Evolutionary conservation across 2,113 vertebrate species (phyloP), one percentile per base, ranked within the genome.

Genomic region (Galeopterus variegatus): DNA sequence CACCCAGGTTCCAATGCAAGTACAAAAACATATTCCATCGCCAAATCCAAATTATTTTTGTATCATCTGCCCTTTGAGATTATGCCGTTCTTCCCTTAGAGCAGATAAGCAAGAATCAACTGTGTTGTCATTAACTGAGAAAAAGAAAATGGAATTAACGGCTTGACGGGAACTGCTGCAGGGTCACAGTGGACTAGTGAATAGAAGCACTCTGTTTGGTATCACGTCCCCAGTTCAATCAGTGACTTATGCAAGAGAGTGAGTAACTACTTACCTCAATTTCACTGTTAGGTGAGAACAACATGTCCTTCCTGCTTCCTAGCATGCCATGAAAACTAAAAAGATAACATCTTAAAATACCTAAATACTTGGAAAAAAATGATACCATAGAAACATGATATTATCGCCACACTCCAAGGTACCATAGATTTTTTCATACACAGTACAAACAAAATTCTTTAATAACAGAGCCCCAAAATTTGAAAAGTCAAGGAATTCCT

Each of bases 31-130:
- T 94, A 93, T 73, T 84, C 72, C 77, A 93, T 58, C 18, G 86
- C 97, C 97, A 98, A 95, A 97, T 95, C 76, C 82, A 83, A 96
- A 96, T 96, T 94, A 96, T 96, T 98, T 96, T 98, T 97, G 54
- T 96, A 92, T 96, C 94, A 89, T 96, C 89, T 83, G 92, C 90
- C 73, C 50, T 94, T 88, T 86, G 83, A 84, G 79, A 76, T 82
- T 86, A 56, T 87, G 70, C 58, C 83, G 88, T 76, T 91, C 92
- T 87, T 93, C 92, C 19, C 67, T 94, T 90, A 21, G 52, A 70
- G 60, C 67, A 76, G 93, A 98, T 83, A 95, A 97, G 95, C 58
- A 94, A 58, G 65, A 73, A 95, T 95, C 83, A 52, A 64, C 87
- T 65, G 36, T 83, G 73, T 48, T 83, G 88, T 95, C 86, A 93